Base-by-base conservation (phyloP, 2,113 vertebrate genomes). In the Microcebus tavaratra region DNA sequence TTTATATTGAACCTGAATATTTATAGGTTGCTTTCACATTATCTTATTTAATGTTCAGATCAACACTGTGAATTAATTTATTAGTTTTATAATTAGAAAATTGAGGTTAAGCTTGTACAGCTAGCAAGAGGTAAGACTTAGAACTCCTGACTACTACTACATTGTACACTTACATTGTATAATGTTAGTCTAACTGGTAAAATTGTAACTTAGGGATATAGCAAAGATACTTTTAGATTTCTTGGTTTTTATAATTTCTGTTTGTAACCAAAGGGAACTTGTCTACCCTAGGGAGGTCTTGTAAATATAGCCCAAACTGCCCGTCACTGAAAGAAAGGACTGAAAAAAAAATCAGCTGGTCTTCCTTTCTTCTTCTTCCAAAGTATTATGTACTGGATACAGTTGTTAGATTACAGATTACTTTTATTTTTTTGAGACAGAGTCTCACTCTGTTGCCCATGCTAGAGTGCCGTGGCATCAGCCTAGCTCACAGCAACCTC, bases 21-120 rank as follows among this genome's bases (percentile, higher is more conserved):
- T 82, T 59, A 29, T 84, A 73, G 79, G 36, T 67, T 67, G 8
- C 39, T 21, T 92, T 57, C 15, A 65, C 10, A n/a, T 94, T 72
- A n/a, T 45, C 29, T 63, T 73, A 70, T 92, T 93, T 95, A 88
- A 91, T 94, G 39, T 86, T 96, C 53, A 83, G 21, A 83, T 39
- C 36, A 70, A 50, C 6, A 75, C n/a, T 48, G 18, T 78, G 11
- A 59, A 6, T 90, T 94, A 76, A 90, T 82, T 92, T 92, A 39
- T 85, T 97, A 84, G n/a, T 81, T 95, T 95, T 81, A 90, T 92
- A 88, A 73, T 93, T 55, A 83, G 61, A 90, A 95, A 96, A 73
- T 59, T 53, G 68, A 72, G 29, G 91, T 95, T 88, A 73, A 83
- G 21, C 3, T 42, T 82, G 6, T 57, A 78, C 11, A 55, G 25